A percentile compares a stretch with the other conserved stretches of the same genome.
Conservation (phyloP, 2,888 invertebrate genomes). For the Drosophila villosipedis region DNA sequence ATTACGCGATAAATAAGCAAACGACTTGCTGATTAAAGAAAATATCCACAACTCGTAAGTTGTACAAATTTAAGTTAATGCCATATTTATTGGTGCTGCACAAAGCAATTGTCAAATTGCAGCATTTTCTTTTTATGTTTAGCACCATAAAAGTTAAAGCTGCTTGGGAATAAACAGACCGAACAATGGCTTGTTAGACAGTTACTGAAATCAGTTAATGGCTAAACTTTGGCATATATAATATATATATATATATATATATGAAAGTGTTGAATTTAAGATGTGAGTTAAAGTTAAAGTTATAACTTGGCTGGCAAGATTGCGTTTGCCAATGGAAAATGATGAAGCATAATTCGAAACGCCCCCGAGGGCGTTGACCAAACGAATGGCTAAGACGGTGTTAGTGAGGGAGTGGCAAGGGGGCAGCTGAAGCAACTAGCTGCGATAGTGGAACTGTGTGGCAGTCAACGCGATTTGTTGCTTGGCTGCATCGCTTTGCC, state of each 20-base stretch:
- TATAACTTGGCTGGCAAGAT: conserved; percentile 7
- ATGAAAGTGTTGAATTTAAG: neutral
- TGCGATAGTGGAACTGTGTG: conserved; percentile 37
- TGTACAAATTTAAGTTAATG: neutral
- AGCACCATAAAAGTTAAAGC: conserved; percentile 1
- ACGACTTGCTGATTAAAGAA: neutral
- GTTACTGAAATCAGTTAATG: neutral
- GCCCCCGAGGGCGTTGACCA: conserved; percentile 69
- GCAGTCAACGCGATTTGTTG: conserved; percentile 76
- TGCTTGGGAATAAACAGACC: neutral
- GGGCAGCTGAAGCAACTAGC: conserved; percentile 18
- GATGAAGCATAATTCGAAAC: conserved; percentile 70
- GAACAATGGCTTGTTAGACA: conserved; percentile 3
- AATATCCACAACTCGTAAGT: neutral
- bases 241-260: neutral
- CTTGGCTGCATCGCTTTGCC: conserved; percentile 54
- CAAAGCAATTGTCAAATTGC: conserved; percentile 1
- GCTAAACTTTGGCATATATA: neutral
- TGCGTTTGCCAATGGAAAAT: conserved; percentile 55
- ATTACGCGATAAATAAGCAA: neutral
- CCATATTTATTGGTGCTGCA: neutral
- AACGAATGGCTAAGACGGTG: conserved; percentile 29
- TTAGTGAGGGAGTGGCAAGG: neutral
- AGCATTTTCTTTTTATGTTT: conserved; percentile 1
- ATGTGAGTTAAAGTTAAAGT: neutral